Base-by-base conservation (phyloP, 2,888 invertebrate genomes). In the Panopea generosa region DNA sequence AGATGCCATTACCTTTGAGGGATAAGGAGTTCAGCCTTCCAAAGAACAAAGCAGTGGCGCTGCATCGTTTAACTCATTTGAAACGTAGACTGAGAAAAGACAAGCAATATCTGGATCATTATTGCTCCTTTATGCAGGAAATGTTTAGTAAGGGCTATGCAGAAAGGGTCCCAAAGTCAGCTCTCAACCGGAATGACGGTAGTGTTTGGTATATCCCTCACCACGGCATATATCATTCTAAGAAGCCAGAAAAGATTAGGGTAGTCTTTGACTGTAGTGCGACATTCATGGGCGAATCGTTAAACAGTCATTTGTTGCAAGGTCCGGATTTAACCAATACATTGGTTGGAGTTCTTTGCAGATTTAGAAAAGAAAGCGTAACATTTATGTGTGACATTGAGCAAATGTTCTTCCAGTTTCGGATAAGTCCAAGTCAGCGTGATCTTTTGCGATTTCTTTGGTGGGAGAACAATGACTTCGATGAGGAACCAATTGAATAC, bases 121-220 rank as follows among this genome's bases (percentile, higher is more conserved):
- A 80, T 43, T 24, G 3, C 0, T 9, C 27, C 14, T 72, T 72
- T 40, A 65, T 72, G 59, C 22, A 47, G 0, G 29, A 43, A n/a
- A 26, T 65, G 2, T 20, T 72, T 7, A 22, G 26, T 11, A 56
- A 65, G 4, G 59, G 65, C 14, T 55, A 72, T 65, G 63, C 71
- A 4, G 71, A 72, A 45, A 57, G 52, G 22, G 65, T n/a, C n/a
- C n/a, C n/a, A n/a, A n/a, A n/a, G n/a, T n/a, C n/a, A n/a, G n/a
- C n/a, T n/a, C n/a, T n/a, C n/a, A n/a, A n/a, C n/a, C n/a, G n/a
- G n/a, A n/a, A n/a, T n/a, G n/a, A n/a, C n/a, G n/a, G n/a, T n/a
- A 68, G 20, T 3, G 59, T 66, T 2, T 84, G 82, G 82, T 83
- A 77, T 61, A 60, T 84, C n/a, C 82, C 80, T 2, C 83, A 84